Evolutionary conservation across 2,888 invertebrate species (phyloP), one percentile per base, ranked within the genome.

Genomic region (Tenthredo livida): DNA sequence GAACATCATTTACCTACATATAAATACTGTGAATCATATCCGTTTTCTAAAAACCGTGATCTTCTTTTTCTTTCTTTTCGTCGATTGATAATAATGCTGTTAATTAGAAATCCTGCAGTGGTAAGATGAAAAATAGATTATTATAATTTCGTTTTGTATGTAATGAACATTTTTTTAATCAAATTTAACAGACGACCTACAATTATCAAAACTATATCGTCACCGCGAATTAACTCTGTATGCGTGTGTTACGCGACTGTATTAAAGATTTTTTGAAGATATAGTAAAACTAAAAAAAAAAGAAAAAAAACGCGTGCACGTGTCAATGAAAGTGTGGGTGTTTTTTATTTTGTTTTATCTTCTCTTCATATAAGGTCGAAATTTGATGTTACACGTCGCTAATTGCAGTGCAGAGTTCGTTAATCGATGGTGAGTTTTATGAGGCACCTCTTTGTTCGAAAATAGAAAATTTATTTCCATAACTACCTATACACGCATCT

Each of bases 371-470:
- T n/a, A 54, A n/a, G 54, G 7, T 54, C 10, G 3, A 12, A 10
- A 25, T 6, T n/a, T n/a, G 40, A 70, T 40, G 70, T 40, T 70
- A 9, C n/a, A 70, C 70, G 70, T 54, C n/a, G 54, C n/a, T 54
- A 54, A 37, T 40, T 70, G n/a, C 47, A 47, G 15, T 40, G 33
- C 9, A 9, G 9, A 33, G n/a, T 37, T 17, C 37, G 70, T 37
- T 43, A 80, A 61, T 61, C 40, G 43, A 80, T 80, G 80, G 80
- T 80, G 80, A 80, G 80, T 80, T 78, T 43, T 67, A n/a, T n/a
- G 21, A 47, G 47, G 43, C 6, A 21, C 7, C 43, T 43, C 72
- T 72, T 25, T 77, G 75, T 77, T 77, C 50, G 21, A 29, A 77
- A 77, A 77, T 50, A 50, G 33, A 77, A 25, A 50, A 77, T 21